phyloP scores from a whole-genome alignment of 2,888 invertebrate genomes.

The Metalampra italica region DNA sequence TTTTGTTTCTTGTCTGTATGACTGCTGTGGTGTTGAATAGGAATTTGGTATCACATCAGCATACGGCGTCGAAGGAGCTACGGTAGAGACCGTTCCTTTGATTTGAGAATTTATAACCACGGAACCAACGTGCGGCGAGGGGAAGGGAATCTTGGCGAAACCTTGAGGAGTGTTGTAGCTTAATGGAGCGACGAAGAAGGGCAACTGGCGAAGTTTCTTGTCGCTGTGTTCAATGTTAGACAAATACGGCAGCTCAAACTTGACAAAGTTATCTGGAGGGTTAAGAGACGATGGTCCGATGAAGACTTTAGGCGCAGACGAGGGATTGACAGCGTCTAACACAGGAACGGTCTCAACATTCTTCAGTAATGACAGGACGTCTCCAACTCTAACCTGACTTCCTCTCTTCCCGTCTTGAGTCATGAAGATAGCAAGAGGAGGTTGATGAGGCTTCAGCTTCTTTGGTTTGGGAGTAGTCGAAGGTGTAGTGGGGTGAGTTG shows the following conservation, averaged over 20 bases:
- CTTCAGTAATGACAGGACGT: slow-evolving; percentile 84
- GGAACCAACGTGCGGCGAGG: slow-evolving; percentile 91
- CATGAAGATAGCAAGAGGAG: slow-evolving; percentile 90
- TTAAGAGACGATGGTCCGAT: slow-evolving; percentile 88
- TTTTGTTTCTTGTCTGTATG: slow-evolving; percentile 42
- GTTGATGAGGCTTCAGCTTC: slow-evolving; percentile 88
- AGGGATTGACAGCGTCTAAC: slow-evolving; percentile 83
- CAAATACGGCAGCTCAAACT: slow-evolving; percentile 90
- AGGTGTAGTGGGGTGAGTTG: slow-evolving; percentile 56
- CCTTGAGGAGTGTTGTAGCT: slow-evolving; percentile 91
- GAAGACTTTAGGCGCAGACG: slow-evolving; percentile 86
- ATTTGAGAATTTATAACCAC: slow-evolving; percentile 84
- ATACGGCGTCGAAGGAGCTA: slow-evolving; percentile 25
- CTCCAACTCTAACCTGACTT: slow-evolving; percentile 79
- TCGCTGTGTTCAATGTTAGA: slow-evolving; percentile 85
- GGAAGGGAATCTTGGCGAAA: slow-evolving; percentile 91
- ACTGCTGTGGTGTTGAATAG: slow-evolving; percentile 30
- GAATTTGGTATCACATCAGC: slow-evolving; percentile 35
- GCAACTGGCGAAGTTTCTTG: slow-evolving; percentile 84
- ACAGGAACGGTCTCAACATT: slow-evolving; percentile 87
- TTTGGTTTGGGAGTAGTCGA: slow-evolving; percentile 70
- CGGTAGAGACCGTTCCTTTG: slow-evolving; percentile 37
- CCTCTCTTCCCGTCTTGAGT: slow-evolving; percentile 69
- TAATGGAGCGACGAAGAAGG: slow-evolving; percentile 91
- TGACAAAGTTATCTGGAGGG: slow-evolving; percentile 84